Base-by-base conservation (phyloP, 2,113 vertebrate genomes). In the Piaya cayana region DNA sequence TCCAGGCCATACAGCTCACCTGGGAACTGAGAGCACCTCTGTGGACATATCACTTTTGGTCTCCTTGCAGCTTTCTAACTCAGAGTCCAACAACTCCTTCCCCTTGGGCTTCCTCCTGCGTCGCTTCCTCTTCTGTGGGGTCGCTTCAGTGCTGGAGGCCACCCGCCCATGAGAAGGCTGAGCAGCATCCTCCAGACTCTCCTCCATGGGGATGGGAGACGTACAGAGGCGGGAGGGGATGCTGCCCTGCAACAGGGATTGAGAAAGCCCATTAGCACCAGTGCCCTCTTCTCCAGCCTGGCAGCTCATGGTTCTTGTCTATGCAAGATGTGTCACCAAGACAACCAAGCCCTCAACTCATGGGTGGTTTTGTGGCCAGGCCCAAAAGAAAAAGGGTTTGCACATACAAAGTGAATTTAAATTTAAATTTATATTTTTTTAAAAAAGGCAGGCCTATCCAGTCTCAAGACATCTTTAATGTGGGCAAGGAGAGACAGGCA, bases 191-290 rank as follows among this genome's bases (percentile, higher is more conserved):
- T 93, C 89, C 1, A 71, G 94, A 9, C 88, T 82, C 47, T 13
- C 43, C 12, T 98, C 97, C 12, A 30, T 94, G 11, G 97, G 97
- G 90, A 99, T 98, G 14, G 99, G 98, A 13, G 98, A 99, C 0
- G 98, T 98, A 95, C 98, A 98, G 32, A 99, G 97, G 82, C 96
- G 55, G 23, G 97, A 96, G 12, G 98, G 98, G 58, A 99, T 93
- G 8, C 86, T 92, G 14, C 89, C 97, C 98, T 98, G 91, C 14
- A 88, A 58, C 5, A 56, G 7, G 43, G 59, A 52, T 18, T 18
- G 32, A 19, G 60, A 82, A 11, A 59, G 18, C 27, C 19, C 9
- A 3, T 82, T 53, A 88, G 74, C 21, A 80, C 39, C 52, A 86
- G 65, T 16, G 15, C 7, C 6, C 21, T 78, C n/a, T n/a, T 63